Conservation (phyloP, 2,888 invertebrate species). For the Himalopsyche anomala region DNA sequence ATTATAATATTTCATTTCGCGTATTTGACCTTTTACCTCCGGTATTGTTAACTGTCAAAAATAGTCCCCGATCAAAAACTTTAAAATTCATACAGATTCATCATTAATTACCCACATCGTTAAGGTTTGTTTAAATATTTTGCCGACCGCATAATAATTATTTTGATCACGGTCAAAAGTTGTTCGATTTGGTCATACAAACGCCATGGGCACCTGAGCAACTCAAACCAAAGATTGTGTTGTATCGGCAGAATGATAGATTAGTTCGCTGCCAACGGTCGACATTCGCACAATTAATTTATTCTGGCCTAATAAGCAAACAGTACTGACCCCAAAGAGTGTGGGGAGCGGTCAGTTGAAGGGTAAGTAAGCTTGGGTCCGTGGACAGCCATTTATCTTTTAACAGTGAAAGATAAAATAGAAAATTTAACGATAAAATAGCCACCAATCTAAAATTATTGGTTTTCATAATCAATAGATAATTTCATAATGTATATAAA, state of each 20-base stretch:
- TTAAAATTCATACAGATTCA: conserved; percentile 37
- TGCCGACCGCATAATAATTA: conserved; percentile 25
- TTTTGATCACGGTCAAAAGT: conserved; percentile 40
- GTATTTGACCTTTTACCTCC: too few species aligned
- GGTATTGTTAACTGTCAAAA: not conserved
- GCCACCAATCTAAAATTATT: too few species aligned
- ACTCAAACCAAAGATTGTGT: conserved; percentile 64
- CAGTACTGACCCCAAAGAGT: conserved; percentile 55
- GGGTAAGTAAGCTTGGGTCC: not conserved
- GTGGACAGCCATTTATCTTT: not conserved
- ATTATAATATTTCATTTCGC: too few species aligned
- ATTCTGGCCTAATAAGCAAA: conserved; percentile 63
- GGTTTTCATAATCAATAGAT: too few species aligned
- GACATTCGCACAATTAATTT: conserved; percentile 62
- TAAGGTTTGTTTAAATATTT: conserved; percentile 34
- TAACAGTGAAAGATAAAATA: too few species aligned
- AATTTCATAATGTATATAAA: too few species aligned
- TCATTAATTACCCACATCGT: conserved; percentile 37
- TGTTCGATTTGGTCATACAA: conserved; percentile 47
- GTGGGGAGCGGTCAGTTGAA: conserved; percentile 42
- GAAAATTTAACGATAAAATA: too few species aligned
- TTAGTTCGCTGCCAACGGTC: conserved; percentile 54
- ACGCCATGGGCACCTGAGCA: conserved; percentile 54
- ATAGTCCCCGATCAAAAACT: conserved; percentile 4
- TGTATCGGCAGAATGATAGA: conserved; percentile 65